Conservation (phyloP, 2,113 vertebrate genomes). For the Labeo rohita region DNA sequence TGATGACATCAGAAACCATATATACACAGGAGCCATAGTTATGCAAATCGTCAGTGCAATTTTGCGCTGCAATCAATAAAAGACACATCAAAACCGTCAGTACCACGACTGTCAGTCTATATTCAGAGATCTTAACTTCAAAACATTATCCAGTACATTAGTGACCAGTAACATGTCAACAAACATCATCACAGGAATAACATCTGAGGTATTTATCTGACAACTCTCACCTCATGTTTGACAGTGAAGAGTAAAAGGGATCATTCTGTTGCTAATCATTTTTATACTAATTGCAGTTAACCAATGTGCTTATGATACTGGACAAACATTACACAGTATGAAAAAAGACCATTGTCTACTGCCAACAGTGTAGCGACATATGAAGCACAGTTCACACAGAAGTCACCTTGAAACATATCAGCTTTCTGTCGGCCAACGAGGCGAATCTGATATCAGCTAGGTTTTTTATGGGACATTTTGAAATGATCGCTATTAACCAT, state of each 20-base stretch:
- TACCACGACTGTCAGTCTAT: not conserved
- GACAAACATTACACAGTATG: not conserved
- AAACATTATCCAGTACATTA: not conserved
- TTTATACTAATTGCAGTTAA: not conserved
- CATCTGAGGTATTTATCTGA: constrained; percentile 66
- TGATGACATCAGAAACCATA: constrained; percentile 63
- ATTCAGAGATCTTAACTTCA: not conserved
- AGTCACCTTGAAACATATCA: not conserved
- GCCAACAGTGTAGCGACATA: not conserved
- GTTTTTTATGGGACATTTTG: not conserved
- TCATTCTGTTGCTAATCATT: not conserved
- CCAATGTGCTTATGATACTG: not conserved
- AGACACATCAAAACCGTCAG: constrained; percentile 17
- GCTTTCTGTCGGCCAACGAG: not conserved
- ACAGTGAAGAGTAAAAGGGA: not conserved
- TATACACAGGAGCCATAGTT: constrained; percentile 55
- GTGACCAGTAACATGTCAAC: not conserved
- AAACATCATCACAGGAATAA: constrained; percentile 36
- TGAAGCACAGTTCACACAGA: not conserved
- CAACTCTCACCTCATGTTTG: not conserved
- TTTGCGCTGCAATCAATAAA: constrained; percentile 30
- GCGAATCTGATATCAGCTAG: not conserved
- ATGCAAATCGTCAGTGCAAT: constrained; percentile 64
- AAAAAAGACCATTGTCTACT: not conserved
- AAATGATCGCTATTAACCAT: not conserved